Evolutionary conservation across 1,140 invertebrate species (phyloP), one percentile per base, ranked within the genome.

Genomic region (Tetramorium parvispinum): DNA sequence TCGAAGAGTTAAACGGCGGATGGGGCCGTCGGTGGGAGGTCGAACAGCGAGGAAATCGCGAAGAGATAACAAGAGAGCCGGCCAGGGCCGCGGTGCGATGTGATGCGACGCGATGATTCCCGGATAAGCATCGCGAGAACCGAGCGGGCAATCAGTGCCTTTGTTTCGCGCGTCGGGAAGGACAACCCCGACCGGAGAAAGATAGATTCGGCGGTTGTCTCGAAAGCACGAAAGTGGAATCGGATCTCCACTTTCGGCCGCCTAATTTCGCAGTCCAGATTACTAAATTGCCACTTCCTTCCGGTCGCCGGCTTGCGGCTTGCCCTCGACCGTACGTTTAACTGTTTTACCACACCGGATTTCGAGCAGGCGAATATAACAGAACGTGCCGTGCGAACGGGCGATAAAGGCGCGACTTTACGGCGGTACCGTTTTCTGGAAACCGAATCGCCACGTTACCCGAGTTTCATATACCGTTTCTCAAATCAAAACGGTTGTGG

Each of bases 121-220:
- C 55, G 59, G 87, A 89, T 89, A 89, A 70, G 46, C 27, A 89
- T 88, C 83, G 32, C 40, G 82, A 88, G 79, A 53, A 66, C 49
- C 87, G 79, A 85, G 71, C 77, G 78, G 61, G 85, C 83, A 85
- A 88, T 88, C 83, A 63, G 61, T 55, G 76, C 37, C 71, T 89
- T 89, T 78, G 85, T 87, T 59, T 77, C 61, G 24, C 24, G 37
- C 40, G 32, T 51, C 32, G 32, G 46, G 51, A 27, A 55, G 46
- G 27, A 49, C n/a, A 82, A 82, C 71, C 27, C 49, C 32, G 27
- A 10, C 3, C 3, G 51, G 10, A 51, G 66, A 51, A 8, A 65
- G 40, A 68, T 46, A 68, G 24, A n/a, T 6, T 49, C 43, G 37
- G 27, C 6, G 57, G 49, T 55, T 85, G 71, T 21, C 49, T 18